A percentile compares a stretch with the other conserved stretches of the same genome.
phyloP scores from a whole-genome alignment of 2,888 invertebrate genomes.

The Ochropacha duplaris region DNA sequence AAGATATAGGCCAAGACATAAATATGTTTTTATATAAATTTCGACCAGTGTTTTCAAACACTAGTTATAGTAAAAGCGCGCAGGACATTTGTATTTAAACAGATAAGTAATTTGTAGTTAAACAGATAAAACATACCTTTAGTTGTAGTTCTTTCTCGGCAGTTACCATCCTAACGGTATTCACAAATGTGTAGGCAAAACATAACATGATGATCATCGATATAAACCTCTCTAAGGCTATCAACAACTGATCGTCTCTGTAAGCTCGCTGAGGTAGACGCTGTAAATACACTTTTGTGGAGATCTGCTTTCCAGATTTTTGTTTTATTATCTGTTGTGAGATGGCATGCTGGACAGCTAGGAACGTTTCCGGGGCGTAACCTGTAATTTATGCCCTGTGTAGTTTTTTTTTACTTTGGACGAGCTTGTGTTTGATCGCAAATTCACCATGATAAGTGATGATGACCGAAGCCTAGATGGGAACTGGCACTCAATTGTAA shows the following conservation, averaged over 20 bases:
- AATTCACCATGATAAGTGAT: too few relatives aligned
- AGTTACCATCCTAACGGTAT: slow-evolving; percentile 89
- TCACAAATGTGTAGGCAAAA: slow-evolving; percentile 91
- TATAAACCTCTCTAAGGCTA: slow-evolving; percentile 86
- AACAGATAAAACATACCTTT: slow-evolving; percentile 81
- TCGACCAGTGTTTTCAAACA: too few relatives aligned
- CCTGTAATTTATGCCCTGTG: slow-evolving; percentile 62
- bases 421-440: too few relatives aligned
- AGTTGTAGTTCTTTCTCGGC: slow-evolving; percentile 90
- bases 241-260: slow-evolving; percentile 86
- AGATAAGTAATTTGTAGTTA: neutral
- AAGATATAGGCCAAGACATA: too few relatives aligned
- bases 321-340: slow-evolving; percentile 70
- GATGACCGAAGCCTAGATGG: too few relatives aligned
- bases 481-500: neutral
- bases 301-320: slow-evolving; percentile 56
- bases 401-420: too few relatives aligned
- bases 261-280: slow-evolving; percentile 89
- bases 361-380: slow-evolving; percentile 72
- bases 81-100: neutral
- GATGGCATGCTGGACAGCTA: slow-evolving; percentile 70
- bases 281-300: slow-evolving; percentile 79
- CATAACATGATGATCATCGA: slow-evolving; percentile 91
- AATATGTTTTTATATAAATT: too few relatives aligned
- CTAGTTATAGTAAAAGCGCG: neutral